Percentiles rank a stretch among this genome's conserved stretches.
phyloP scores from a whole-genome alignment of 2,113 vertebrate genomes.

The Colius striatus region DNA sequence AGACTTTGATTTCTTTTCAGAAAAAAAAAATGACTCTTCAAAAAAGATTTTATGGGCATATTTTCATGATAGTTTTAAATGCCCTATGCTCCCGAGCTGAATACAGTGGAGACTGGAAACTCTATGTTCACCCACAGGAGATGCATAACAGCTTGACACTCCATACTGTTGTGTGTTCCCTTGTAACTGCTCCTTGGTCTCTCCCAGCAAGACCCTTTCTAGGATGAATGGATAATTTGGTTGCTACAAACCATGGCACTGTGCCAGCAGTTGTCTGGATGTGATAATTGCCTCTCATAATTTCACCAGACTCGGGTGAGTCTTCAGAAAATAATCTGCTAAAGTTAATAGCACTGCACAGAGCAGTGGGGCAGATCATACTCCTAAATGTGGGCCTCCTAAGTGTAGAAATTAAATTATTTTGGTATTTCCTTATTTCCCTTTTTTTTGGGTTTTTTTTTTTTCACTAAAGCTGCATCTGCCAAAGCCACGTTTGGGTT shows the following conservation, averaged over 20 bases:
- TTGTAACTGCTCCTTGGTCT: not conserved
- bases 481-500: not conserved
- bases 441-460: not conserved
- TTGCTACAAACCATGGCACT: not conserved
- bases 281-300: not conserved
- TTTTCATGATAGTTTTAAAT: not conserved
- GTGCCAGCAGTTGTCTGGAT: not conserved
- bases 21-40: not conserved
- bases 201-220: not conserved
- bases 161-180: not conserved
- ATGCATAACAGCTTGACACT: not conserved
- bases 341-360: not conserved
- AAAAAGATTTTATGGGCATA: not conserved
- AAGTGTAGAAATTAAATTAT: not conserved
- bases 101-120: not conserved
- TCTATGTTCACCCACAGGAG: not conserved
- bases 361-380: not conserved
- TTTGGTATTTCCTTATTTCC: too few relatives aligned
- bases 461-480: not conserved
- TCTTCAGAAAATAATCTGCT: not conserved
- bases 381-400: not conserved
- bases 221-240: not conserved
- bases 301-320: not conserved
- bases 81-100: not conserved
- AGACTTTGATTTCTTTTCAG: not conserved